These are phyloP conservation scores for Sinocyclocheilus rhinocerous DNA, from an alignment of 2,113 vertebrate genomes.

Conservation along the genomic window DNA sequence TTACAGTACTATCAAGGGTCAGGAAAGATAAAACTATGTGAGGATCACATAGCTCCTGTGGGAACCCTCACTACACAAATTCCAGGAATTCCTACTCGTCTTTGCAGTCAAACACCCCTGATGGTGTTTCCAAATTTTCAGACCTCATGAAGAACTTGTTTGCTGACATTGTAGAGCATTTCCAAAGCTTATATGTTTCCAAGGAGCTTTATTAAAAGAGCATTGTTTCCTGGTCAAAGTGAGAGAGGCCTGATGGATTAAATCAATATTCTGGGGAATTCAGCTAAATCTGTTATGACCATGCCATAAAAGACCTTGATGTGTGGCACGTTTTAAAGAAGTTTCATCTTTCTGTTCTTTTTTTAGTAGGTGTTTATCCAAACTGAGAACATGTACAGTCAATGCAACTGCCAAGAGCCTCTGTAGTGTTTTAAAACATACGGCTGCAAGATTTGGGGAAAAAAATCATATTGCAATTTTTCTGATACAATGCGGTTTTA, in stretches of 20 bases:
- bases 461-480: background rate
- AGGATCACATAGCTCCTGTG: conserved; percentile 20
- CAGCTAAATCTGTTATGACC: background rate
- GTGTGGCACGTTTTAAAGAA: background rate
- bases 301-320: background rate
- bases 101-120: background rate
- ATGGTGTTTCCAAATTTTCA: conserved; percentile 12
- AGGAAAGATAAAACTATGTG: conserved; percentile 10
- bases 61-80: conserved; percentile 15
- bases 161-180: background rate
- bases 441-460: background rate
- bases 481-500: background rate
- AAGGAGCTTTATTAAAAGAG: background rate
- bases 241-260: background rate
- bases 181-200: background rate
- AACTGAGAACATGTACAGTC: background rate
- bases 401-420: background rate
- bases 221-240: conserved; percentile 3
- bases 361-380: background rate
- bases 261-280: conserved; percentile 16
- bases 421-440: conserved; percentile 8
- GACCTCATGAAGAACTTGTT: conserved; percentile 6
- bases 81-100: background rate
- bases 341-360: background rate
- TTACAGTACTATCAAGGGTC: conserved; percentile 9